These are phyloP conservation scores for Chaitophorus viminalis DNA, from an alignment of 2,888 invertebrate genomes.

Conservation along the genomic window DNA sequence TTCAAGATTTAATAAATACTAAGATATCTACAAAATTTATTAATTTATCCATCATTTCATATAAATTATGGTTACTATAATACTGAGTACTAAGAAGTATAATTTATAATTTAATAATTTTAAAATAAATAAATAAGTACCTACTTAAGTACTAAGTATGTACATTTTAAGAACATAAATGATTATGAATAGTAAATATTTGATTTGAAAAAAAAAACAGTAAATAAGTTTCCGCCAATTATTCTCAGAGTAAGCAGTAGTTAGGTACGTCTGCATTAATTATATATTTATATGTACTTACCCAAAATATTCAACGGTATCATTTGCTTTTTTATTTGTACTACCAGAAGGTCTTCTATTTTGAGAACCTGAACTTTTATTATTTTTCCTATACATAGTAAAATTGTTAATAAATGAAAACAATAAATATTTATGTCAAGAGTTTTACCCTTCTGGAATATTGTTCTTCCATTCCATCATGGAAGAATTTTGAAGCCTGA, in stretches of 20 bases:
- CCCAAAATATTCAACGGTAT: slow-evolving; percentile 58
- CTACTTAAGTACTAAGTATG: no score
- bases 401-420: background rate
- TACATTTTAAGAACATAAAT: no score
- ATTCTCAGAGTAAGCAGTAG: no score
- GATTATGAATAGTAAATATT: no score
- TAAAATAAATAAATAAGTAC: no score
- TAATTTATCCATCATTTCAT: no score
- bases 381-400: slow-evolving; percentile 30
- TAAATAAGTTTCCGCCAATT: background rate
- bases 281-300: slow-evolving; percentile 18
- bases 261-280: no score
- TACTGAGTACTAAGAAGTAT: no score
- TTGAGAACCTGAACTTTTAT: slow-evolving; percentile 35
- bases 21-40: no score
- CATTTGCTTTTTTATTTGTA: slow-evolving; percentile 55
- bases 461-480: slow-evolving; percentile 61
- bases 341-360: slow-evolving; percentile 54
- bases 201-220: background rate
- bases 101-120: no score
- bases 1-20: no score
- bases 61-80: no score
- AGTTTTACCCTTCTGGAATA: slow-evolving; percentile 51
- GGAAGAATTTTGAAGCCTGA: slow-evolving; percentile 42
- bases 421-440: background rate